Percentiles rank a stretch among this genome's conserved stretches.
Conservation (phyloP, 2,797 vertebrate species). For the Champsocephalus gunnari region DNA sequence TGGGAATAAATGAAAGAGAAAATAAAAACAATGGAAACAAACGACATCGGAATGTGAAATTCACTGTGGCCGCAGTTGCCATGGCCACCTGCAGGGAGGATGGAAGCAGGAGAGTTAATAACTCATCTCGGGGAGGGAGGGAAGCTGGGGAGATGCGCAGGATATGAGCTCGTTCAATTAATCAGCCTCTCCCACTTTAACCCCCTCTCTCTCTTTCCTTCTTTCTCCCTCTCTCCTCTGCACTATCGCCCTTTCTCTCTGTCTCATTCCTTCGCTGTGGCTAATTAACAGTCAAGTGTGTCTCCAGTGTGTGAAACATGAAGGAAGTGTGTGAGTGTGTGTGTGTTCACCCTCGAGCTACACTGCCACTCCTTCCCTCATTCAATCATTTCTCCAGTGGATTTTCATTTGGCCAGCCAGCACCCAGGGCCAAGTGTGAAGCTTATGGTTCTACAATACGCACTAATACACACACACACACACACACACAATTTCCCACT, state of each 20-base stretch:
- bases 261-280: conserved; percentile 67
- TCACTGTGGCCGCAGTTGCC: conserved; percentile 62
- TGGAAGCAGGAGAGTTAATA: conserved; percentile 79
- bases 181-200: conserved; percentile 76
- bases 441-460: conserved; percentile 51
- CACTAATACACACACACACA: conserved; percentile 41
- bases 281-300: conserved; percentile 84
- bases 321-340: conserved; percentile 43
- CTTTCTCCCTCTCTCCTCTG: conserved; percentile 41
- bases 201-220: conserved; percentile 20
- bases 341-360: conserved; percentile 65
- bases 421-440: conserved; percentile 66
- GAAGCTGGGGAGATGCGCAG: conserved; percentile 72
- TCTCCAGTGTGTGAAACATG: conserved; percentile 76
- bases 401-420: conserved; percentile 79
- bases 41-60: conserved; percentile 62
- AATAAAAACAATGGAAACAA: conserved; percentile 62
- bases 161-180: conserved; percentile 80
- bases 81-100: conserved; percentile 78
- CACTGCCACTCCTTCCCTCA: conserved; percentile 61
- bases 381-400: conserved; percentile 79
- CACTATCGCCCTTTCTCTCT: conserved; percentile 58
- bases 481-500: conserved; percentile 26
- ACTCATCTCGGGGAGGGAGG: conserved; percentile 67
- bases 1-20: conserved; percentile 64